phyloP scores from a whole-genome alignment of 2,888 invertebrate genomes.

The Suillia variegata region DNA sequence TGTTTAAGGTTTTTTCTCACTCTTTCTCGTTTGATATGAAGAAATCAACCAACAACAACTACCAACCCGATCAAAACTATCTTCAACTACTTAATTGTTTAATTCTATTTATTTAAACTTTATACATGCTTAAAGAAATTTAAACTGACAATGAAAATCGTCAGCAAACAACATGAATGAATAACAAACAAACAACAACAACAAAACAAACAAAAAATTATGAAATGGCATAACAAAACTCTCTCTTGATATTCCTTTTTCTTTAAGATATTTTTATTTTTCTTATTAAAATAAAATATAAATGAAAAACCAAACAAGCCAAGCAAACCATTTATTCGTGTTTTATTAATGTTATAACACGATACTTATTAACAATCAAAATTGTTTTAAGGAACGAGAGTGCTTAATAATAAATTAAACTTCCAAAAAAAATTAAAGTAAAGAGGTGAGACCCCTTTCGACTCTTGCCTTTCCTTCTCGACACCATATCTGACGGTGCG shows the following conservation, averaged over 20 bases:
- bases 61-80: slow-evolving; percentile 14
- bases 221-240: slow-evolving; percentile 30
- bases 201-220: slow-evolving; percentile 20
- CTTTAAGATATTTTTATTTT: slow-evolving; percentile 41
- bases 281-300: slow-evolving; percentile 31
- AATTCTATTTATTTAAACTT: slow-evolving; percentile 15
- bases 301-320: slow-evolving; percentile 14
- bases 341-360: neutral
- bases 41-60: neutral
- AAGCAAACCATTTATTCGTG: neutral
- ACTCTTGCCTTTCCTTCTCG: neutral
- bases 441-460: neutral
- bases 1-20: slow-evolving; percentile 29
- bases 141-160: slow-evolving; percentile 21
- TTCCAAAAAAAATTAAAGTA: neutral
- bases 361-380: neutral
- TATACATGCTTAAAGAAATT: slow-evolving; percentile 15
- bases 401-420: neutral
- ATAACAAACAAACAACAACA: slow-evolving; percentile 25
- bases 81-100: slow-evolving; percentile 15
- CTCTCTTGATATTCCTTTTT: slow-evolving; percentile 45
- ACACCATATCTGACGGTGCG: no score
- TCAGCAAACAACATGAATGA: no score
- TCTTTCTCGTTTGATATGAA: slow-evolving; percentile 29
- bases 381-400: neutral